Evolutionary conservation across 2,797 vertebrate genomes (phyloP), one percentile per base, ranked within the genome.

Genomic region (Mus minutoides): DNA sequence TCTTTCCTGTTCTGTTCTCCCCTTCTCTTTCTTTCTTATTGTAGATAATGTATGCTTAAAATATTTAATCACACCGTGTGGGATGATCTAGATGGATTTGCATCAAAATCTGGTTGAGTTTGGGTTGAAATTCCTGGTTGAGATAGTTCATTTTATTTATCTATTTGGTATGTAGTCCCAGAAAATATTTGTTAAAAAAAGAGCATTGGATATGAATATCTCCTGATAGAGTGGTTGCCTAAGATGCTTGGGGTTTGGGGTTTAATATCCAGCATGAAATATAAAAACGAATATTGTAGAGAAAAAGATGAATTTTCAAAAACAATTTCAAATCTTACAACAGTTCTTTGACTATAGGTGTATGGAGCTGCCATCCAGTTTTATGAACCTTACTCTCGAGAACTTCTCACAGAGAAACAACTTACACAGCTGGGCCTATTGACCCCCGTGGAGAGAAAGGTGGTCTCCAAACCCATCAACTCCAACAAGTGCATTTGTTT

Each of bases 311-410:
- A 86, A 58, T 54, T 91, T 93, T 75, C 21, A 43, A 84, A 91
- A 89, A 64, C 78, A 78, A 69, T 62, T 40, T 95, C 2, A 34
- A 86, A 17, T 78, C 78, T 94, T 93, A 16, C 40, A 49, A 88
- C 76, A 88, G 84, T 96, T 95, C 73, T 84, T n/a, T 97, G 64
- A 56, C 91, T 86, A 6, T 96, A 99, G 99, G 99, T 99, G 77
- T 99, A 99, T 13, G 99, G 99, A 90, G 99, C 99, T 94, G 99
- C 99, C 95, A 99, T 99, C 98, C 99, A 99, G 98, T 99, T 99
- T 98, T 99, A 99, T 60, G 99, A 99, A 96, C 98, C 99, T 1
- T 99, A 99, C 92, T 95, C 99, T 2, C 98, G 98, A 82, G 99
- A 99, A 75, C 98, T 98, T 96, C 96, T 99, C 95, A 99, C 98